Percentiles rank a stretch among this genome's conserved stretches.
phyloP scores from a whole-genome alignment of 1,140 invertebrate genomes.

The Macrostomum lignano region DNA sequence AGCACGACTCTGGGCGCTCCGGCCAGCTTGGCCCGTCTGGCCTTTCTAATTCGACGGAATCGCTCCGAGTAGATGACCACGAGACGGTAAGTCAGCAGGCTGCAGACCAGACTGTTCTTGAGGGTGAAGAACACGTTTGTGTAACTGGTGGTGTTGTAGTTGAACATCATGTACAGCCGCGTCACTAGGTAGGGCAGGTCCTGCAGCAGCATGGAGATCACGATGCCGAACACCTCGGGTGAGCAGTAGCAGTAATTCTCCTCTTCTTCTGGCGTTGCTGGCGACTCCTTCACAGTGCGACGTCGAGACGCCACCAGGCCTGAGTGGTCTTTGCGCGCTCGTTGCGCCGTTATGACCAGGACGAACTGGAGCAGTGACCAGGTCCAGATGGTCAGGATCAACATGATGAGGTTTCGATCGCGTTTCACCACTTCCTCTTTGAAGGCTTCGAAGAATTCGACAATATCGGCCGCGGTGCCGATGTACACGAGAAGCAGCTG shows the following conservation, averaged over 20 bases:
- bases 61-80: slow-evolving; percentile 10
- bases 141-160: slow-evolving; percentile 13
- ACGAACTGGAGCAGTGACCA: slow-evolving; percentile 66
- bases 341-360: slow-evolving; percentile 54
- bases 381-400: slow-evolving; percentile 31
- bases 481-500: slow-evolving; percentile 49
- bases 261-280: no score
- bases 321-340: slow-evolving; percentile 35
- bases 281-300: background rate
- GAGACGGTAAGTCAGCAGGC: slow-evolving; percentile 15
- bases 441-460: slow-evolving; percentile 80
- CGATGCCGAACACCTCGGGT: slow-evolving; percentile 9
- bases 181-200: slow-evolving; percentile 17
- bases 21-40: no score
- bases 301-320: background rate
- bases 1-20: no score
- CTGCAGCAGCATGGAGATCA: slow-evolving; percentile 11
- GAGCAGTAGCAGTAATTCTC: slow-evolving; percentile 5
- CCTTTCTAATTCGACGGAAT: no score
- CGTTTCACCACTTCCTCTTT: slow-evolving; percentile 21
- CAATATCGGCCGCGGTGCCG: slow-evolving; percentile 62
- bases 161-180: slow-evolving; percentile 12
- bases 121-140: slow-evolving; percentile 17
- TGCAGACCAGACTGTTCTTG: slow-evolving; percentile 16
- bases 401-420: slow-evolving; percentile 15